These are phyloP conservation scores for Xenopus petersii DNA, from an alignment of 2,797 vertebrate genomes.

Conservation along the genomic window DNA sequence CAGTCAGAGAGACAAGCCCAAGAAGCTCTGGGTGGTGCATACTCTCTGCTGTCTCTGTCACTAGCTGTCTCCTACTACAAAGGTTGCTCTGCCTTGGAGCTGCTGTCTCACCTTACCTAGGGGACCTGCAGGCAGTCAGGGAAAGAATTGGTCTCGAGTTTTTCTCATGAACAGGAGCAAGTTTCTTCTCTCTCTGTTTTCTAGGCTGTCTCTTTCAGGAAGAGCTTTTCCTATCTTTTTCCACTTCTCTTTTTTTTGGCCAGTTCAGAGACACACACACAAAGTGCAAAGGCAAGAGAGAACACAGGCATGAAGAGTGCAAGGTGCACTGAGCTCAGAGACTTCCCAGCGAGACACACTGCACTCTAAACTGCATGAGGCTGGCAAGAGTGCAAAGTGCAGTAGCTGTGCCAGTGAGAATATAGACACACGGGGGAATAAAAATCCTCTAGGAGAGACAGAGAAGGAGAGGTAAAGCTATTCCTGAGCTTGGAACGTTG, in stretches of 20 bases:
- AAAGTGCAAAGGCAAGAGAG: not conserved
- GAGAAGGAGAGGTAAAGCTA: too few relatives aligned
- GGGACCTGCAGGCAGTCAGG: too few relatives aligned
- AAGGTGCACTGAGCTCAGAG: not conserved
- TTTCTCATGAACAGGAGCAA: too few relatives aligned
- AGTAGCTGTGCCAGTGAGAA: too few relatives aligned
- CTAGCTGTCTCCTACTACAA: not conserved
- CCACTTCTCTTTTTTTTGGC: constrained; percentile 32
- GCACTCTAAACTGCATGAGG: too few relatives aligned
- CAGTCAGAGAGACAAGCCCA: constrained; percentile 33
- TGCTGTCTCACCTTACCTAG: too few relatives aligned
- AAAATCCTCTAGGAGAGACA: too few relatives aligned
- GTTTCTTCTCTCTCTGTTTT: not conserved
- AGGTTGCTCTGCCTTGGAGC: too few relatives aligned
- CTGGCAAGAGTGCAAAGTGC: too few relatives aligned
- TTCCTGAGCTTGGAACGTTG: not conserved
- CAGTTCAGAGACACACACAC: not conserved
- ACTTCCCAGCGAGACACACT: too few relatives aligned
- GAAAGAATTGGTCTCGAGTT: too few relatives aligned
- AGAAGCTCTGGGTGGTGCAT: constrained; percentile 5
- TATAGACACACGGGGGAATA: too few relatives aligned
- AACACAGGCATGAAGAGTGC: not conserved
- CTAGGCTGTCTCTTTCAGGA: constrained; percentile 14
- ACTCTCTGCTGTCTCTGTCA: not conserved
- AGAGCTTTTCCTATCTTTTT: constrained; percentile 24